Base-by-base conservation (phyloP, 2,888 invertebrate genomes). In the Thera britannica region DNA sequence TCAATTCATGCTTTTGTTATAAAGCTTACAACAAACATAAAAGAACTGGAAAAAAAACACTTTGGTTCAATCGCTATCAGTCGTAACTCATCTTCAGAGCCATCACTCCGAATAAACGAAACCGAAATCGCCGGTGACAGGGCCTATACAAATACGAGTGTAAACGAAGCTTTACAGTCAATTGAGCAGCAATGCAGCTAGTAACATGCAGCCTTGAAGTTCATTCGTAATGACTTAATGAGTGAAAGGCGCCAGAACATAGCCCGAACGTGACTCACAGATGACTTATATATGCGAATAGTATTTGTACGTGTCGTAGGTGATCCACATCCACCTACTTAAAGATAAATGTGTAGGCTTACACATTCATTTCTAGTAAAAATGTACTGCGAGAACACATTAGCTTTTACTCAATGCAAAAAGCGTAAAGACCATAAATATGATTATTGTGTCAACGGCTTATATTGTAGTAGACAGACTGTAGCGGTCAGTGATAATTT, bases 161-260 rank as follows among this genome's bases (percentile, higher is more conserved):
- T 60, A 41, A 74, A 76, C 66, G 67, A 79, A 77, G 34, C 57
- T 23, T 60, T 59, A 82, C 66, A 84, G 79, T 76, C 85, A 78
- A 87, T 89, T 82, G 85, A 85, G 84, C 85, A 83, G 82, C 82
- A 82, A 87, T 85, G 77, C 70, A 71, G 74, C 73, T 62, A 2
- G 52, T 72, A 41, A 54, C 35, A n/a, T n/a, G 58, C 82, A 89
- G 84, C 92, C 92, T 93, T 92, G 90, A 83, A 86, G 83, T 83
- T 83, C 82, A 87, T 86, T 88, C 81, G 81, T 87, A 90, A 88
- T 87, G 85, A 90, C 81, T 81, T 87, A 90, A 88, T 87, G 85
- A 90, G 93, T 90, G 93, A 93, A 93, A 93, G 93, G 92, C 85
- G 76, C 77, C 78, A 77, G 82, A 78, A 83, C 85, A 83, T 83